phyloP scores from a whole-genome alignment of 2,113 vertebrate genomes.

The Apistogramma diplotaenia region DNA sequence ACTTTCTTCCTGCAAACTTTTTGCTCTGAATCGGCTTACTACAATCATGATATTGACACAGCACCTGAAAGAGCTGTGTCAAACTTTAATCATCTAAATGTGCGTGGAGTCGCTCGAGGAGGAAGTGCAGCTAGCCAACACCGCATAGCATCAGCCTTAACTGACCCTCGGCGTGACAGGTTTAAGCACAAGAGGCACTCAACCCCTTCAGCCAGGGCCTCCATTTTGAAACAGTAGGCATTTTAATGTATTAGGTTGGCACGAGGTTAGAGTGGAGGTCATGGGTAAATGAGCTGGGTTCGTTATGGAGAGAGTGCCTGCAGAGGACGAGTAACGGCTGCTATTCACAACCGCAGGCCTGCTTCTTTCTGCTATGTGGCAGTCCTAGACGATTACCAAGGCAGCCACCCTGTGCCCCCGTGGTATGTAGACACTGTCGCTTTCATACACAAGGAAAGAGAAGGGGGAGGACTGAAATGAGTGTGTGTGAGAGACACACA shows the following conservation, averaged over 20 bases:
- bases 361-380: constrained; percentile 58
- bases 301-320: not conserved
- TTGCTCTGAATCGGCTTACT: constrained; percentile 29
- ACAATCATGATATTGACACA: constrained; percentile 2
- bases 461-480: constrained; percentile 9
- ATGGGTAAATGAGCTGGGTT: constrained; percentile 28
- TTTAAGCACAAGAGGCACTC: constrained; percentile 62
- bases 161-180: constrained; percentile 39
- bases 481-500: not conserved
- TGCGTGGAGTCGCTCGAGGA: constrained; percentile 21
- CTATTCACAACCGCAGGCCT: constrained; percentile 67
- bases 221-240: constrained; percentile 63
- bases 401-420: constrained; percentile 69
- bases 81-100: constrained; percentile 62
- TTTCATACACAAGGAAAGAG: constrained; percentile 43
- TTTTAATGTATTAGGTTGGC: constrained; percentile 67
- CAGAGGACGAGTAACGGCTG: constrained; percentile 51
- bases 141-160: constrained; percentile 20
- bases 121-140: constrained; percentile 25
- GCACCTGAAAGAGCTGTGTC: constrained; percentile 32
- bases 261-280: constrained; percentile 30
- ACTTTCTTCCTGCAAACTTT: not conserved
- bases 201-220: constrained; percentile 54
- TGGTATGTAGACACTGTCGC: constrained; percentile 79
- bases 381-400: constrained; percentile 70